Conservation (phyloP, 1,140 invertebrate genomes). For the Ceratoteleas bidentatus region DNA sequence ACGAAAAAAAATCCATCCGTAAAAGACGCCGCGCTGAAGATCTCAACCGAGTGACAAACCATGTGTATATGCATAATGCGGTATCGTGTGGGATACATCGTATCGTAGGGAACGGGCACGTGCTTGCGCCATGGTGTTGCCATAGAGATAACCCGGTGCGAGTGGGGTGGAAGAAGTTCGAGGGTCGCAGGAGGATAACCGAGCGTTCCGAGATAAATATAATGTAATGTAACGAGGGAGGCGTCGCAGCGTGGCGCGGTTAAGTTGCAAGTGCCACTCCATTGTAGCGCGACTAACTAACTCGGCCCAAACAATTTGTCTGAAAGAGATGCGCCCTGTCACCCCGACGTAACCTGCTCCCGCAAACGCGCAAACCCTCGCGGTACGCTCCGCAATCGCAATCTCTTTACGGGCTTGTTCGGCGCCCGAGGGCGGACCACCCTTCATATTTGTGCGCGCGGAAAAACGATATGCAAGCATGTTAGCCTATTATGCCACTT, state of each 20-base stretch:
- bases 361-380: conserved; percentile 52
- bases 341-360: conserved; percentile 64
- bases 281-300: conserved; percentile 79
- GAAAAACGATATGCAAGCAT: neutral
- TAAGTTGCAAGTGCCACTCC: conserved; percentile 77
- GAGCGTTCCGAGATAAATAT: conserved; percentile 78
- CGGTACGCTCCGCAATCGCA: conserved; percentile 58
- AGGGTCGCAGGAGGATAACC: conserved; percentile 69
- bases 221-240: conserved; percentile 76
- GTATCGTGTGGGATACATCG: conserved; percentile 20
- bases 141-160: conserved; percentile 72
- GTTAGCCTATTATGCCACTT: conserved; percentile 11
- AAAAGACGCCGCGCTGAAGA: neutral
- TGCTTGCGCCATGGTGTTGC: conserved; percentile 70
- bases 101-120: conserved; percentile 55
- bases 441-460: conserved; percentile 32
- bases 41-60: conserved; percentile 29
- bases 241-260: conserved; percentile 69
- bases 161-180: conserved; percentile 61
- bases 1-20: neutral
- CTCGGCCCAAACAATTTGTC: conserved; percentile 81
- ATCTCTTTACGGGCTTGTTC: conserved; percentile 70
- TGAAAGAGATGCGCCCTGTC: conserved; percentile 70
- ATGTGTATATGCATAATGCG: conserved; percentile 23
- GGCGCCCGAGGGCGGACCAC: conserved; percentile 37